Percentiles rank a stretch among this genome's conserved stretches.
Evolutionary conservation across 2,888 invertebrate genomes (phyloP).

Genomic region (Subacronicta megacephala): DNA sequence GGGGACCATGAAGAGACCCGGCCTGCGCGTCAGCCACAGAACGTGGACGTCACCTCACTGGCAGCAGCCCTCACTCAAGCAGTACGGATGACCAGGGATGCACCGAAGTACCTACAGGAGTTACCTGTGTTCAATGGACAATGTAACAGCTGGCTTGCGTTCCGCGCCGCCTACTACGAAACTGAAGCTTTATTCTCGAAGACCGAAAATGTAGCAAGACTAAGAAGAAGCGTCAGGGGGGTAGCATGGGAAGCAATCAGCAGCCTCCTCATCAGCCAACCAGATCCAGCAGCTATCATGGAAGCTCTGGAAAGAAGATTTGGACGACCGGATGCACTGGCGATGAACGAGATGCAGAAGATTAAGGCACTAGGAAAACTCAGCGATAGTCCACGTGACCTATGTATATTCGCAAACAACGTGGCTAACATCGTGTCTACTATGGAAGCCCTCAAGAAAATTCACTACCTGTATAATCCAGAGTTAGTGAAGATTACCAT

Average conservation of each 20-base stretch:
- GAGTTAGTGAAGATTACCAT: too few relatives aligned
- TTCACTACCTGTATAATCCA: background rate
- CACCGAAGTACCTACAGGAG: background rate
- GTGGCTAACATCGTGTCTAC: background rate
- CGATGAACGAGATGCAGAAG: background rate
- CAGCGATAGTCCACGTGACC: background rate
- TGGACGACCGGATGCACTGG: background rate
- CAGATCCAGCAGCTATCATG: background rate
- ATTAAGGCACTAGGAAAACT: background rate
- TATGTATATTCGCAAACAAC: background rate
- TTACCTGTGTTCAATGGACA: background rate
- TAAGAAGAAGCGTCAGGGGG: background rate
- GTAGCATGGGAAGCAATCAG: background rate
- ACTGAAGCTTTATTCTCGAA: background rate
- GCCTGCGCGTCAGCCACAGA: too few relatives aligned
- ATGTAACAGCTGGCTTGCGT: background rate
- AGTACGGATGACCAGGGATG: constrained; percentile 10
- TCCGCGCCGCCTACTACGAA: too few relatives aligned
- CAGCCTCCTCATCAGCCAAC: constrained; percentile 2
- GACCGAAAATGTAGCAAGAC: background rate
- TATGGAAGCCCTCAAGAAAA: background rate
- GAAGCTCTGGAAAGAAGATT: background rate
- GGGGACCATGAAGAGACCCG: too few relatives aligned
- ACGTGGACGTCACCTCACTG: too few relatives aligned
- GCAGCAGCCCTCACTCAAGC: constrained; percentile 37